These are phyloP conservation scores for Stegostoma tigrinum DNA, from an alignment of 2,113 vertebrate genomes.

Conservation along the genomic window DNA sequence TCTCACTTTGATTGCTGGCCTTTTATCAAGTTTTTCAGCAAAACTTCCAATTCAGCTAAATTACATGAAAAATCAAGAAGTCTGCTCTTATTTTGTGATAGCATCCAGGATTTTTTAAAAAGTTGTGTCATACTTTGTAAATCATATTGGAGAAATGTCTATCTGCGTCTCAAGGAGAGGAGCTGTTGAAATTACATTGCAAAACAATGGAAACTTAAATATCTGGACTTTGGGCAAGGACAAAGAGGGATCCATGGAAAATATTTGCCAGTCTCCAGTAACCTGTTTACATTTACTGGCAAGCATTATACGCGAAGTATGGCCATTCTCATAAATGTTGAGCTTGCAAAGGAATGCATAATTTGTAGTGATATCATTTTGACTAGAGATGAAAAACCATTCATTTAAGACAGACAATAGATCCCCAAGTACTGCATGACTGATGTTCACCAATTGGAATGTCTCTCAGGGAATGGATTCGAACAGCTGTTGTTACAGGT, in stretches of 20 bases:
- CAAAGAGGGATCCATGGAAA: not conserved
- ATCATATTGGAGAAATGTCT: not conserved
- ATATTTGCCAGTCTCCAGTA: not conserved
- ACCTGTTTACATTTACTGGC: not conserved
- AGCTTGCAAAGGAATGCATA: not conserved
- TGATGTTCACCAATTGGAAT: slow-evolving; percentile 16
- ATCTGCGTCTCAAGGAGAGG: not conserved
- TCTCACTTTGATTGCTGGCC: not conserved
- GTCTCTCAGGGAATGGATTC: not conserved
- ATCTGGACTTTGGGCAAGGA: not conserved
- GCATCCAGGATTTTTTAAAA: not conserved
- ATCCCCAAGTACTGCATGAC: not conserved
- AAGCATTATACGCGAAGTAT: not conserved
- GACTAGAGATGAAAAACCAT: not conserved
- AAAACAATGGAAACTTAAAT: not conserved
- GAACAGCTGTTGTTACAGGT: slow-evolving; percentile 23
- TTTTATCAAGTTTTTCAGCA: not conserved
- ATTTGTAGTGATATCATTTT: not conserved
- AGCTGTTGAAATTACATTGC: not conserved
- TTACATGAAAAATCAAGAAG: not conserved
- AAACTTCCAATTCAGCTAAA: not conserved
- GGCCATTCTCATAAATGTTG: not conserved
- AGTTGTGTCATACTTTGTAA: not conserved
- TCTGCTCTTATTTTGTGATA: not conserved
- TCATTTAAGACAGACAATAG: not conserved